phyloP scores from a whole-genome alignment of 2,888 invertebrate species.

The Cheiracanthium punctorium region DNA sequence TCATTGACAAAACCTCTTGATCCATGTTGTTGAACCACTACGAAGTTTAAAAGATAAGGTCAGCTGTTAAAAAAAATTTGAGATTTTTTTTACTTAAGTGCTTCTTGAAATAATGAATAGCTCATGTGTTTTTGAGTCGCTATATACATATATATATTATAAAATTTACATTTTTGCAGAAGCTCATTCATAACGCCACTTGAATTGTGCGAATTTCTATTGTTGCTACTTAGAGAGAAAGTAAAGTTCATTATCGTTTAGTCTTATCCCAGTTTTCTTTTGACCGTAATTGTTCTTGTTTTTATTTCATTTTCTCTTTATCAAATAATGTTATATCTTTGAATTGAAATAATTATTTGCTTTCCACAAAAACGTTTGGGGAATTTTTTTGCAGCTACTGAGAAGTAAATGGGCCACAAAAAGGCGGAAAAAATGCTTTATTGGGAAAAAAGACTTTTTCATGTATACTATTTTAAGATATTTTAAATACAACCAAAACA shows the following conservation, averaged over 20 bases:
- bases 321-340: conserved; percentile 16
- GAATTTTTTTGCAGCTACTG: conserved; percentile 11
- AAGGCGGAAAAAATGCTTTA: too few species aligned
- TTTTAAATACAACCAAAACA: too few species aligned
- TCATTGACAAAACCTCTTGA: too few species aligned
- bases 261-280: background rate
- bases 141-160: too few species aligned
- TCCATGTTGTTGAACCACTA: too few species aligned
- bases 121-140: too few species aligned
- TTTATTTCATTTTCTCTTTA: conserved; percentile 30
- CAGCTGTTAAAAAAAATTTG: too few species aligned
- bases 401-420: conserved; percentile 50
- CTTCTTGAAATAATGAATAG: too few species aligned
- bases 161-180: conserved; percentile 14
- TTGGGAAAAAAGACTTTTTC: too few species aligned
- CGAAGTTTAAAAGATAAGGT: too few species aligned
- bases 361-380: background rate
- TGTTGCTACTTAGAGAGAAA: conserved; percentile 43
- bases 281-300: background rate
- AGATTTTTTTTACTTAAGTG: too few species aligned
- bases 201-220: conserved; percentile 40
- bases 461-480: too few species aligned
- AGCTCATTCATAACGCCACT: background rate
- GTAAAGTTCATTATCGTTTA: conserved; percentile 47
- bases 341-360: conserved; percentile 31